Conservation (phyloP, 2,113 vertebrate genomes). For the Vulpes vulpes region DNA sequence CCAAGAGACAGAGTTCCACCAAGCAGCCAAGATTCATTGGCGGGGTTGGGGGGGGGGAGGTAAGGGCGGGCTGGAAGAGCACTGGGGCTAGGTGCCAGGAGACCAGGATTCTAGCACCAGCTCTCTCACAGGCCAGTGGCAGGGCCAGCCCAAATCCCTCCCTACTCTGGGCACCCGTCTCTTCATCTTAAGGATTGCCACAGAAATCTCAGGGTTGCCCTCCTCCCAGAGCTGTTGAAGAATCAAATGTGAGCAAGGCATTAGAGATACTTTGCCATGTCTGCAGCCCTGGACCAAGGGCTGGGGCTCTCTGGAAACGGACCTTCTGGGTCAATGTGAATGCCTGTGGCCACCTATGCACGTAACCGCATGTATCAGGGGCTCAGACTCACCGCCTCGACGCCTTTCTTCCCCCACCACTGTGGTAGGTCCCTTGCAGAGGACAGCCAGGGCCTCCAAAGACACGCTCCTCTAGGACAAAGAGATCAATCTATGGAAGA, state of each 20-base stretch:
- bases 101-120: not conserved
- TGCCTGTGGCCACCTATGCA: accelerated
- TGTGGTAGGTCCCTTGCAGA: slow-evolving; percentile 69
- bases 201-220: not conserved
- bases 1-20: slow-evolving; percentile 58
- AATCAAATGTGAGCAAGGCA: not conserved
- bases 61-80: not conserved
- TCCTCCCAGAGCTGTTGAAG: not conserved
- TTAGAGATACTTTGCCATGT: not conserved
- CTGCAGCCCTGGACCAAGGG: not conserved
- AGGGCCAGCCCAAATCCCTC: not conserved
- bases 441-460: slow-evolving; percentile 92
- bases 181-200: not conserved
- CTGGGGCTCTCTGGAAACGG: not conserved
- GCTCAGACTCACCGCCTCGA: slow-evolving; percentile 84
- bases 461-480: slow-evolving; percentile 77
- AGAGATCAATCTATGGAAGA: not conserved
- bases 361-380: not conserved
- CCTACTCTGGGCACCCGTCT: not conserved
- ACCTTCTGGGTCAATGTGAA: not conserved
- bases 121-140: not conserved
- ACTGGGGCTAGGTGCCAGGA: not conserved
- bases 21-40: not conserved
- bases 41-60: not conserved
- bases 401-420: not conserved